These are phyloP conservation scores for Eilema depressum DNA, from an alignment of 2,888 invertebrate genomes.

Conservation along the genomic window DNA sequence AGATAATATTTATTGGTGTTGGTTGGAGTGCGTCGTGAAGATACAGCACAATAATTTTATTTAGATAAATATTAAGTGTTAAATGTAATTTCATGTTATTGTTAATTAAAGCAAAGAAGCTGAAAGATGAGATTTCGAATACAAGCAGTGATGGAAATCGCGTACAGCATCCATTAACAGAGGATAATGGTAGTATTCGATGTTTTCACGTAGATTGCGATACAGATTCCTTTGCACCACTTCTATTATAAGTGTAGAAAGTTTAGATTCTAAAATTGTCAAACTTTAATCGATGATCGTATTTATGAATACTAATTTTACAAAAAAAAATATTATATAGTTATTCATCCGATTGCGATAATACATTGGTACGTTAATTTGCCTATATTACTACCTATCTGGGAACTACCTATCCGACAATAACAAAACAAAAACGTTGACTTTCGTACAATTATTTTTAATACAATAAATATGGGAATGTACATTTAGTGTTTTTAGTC, in stretches of 20 bases:
- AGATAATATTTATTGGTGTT: background rate
- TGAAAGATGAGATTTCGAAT: constrained; percentile 76
- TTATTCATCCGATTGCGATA: too few relatives aligned
- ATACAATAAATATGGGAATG: too few relatives aligned
- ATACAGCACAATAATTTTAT: constrained; percentile 36
- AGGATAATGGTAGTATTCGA: constrained; percentile 74
- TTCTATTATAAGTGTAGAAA: constrained; percentile 21
- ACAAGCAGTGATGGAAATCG: constrained; percentile 70
- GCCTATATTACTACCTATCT: too few relatives aligned
- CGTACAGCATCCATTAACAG: constrained; percentile 66
- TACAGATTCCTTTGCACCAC: constrained; percentile 36
- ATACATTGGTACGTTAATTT: too few relatives aligned
- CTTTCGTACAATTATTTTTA: too few relatives aligned
- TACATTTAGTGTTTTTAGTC: too few relatives aligned
- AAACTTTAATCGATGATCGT: constrained; percentile 13
- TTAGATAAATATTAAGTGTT: constrained; percentile 30
- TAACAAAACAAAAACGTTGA: too few relatives aligned
- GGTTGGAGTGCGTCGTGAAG: background rate
- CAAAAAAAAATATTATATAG: too few relatives aligned
- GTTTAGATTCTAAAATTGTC: constrained; percentile 27
- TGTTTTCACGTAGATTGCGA: constrained; percentile 46
- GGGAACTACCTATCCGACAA: too few relatives aligned
- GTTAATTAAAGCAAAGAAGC: constrained; percentile 84
- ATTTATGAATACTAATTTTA: background rate
- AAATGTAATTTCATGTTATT: constrained; percentile 60